Evolutionary conservation across 2,113 vertebrate species (phyloP), one percentile per base, ranked within the genome.

Genomic region (Nerophis ophidion): DNA sequence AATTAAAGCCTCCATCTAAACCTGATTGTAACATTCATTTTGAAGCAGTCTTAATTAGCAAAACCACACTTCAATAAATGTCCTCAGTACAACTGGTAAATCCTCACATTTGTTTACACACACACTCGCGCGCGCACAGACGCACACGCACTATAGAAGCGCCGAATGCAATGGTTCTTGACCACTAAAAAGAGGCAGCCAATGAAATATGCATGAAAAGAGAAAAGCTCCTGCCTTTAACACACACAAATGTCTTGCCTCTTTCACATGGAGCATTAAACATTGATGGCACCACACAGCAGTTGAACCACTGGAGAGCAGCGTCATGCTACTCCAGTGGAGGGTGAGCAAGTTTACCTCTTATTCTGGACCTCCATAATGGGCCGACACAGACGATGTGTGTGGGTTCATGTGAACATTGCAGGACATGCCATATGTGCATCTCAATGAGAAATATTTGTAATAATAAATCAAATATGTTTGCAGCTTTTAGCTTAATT

Each of bases 171-270:
- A 63, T 63, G 64, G 55, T 57, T 68, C 64, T 67, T 71, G 75
- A 77, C 81, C 77, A 60, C 74, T 74, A 66, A 79, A 73, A 76
- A 72, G 80, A 82, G 63, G 57, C 65, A 19, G 15, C 34, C 8
- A 9, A 80, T 84, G 52, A 87, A 88, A 84, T 78, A 89, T 87
- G 75, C 60, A 89, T 81, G 75, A 75, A 63, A 54, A 68, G 56
- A 61, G 71, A 58, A 74, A 76, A 65, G 68, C 70, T 81, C 72
- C 60, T 64, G 33, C 40, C 67, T 19, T 52, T 35, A 52, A 63
- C 66, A 64, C 76, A 80, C 79, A 75, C 65, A 83, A 81, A 67
- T 59, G 72, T 59, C 53, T 68, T 53, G 54, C 70, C 61, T 66
- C 55, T 48, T 67, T 59, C 63, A 42, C 61, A 68, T 53, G 14